Base-by-base conservation (phyloP, 2,888 invertebrate genomes). In the Zaprionus lineosus region DNA sequence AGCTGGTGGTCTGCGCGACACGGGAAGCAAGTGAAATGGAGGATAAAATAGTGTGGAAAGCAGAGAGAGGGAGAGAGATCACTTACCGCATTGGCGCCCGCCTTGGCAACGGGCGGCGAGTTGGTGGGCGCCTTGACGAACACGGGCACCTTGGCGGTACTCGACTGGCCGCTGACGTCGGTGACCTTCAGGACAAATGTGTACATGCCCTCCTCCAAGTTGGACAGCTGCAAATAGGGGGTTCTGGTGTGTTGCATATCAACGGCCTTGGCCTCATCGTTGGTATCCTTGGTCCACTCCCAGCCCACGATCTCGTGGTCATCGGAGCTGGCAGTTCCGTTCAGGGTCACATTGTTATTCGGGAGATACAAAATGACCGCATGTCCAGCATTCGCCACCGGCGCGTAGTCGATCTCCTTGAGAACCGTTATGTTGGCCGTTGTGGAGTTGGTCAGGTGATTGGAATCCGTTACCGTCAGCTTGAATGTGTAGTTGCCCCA, bases 161-260 rank as follows among this genome's bases (percentile, higher is more conserved):
- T 96, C 1, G 93, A 94, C 90, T 98, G 98, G 2, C 95, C 95
- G 0, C 96, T 95, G 46, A 95, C 95, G 86, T 98, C 98, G 0
- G 96, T 97, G 19, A 98, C 98, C 91, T 96, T 96, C 34, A 98
- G 91, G 3, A 95, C 95, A 90, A 98, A 98, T 0, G 96, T 97
- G 88, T 98, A 98, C 91, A 97, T 95, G 34, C 98, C 98, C 86
- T 96, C 96, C 84, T 97, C 96, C 37, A 98, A 91, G 90, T 98
- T 96, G 0, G 97, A 96, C 7, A 98, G 91, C 90, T 95, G 94
- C 29, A 98, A 92, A 86, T 95, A 96, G 0, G 97, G 96, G 0
- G 97, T 97, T 81, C 96, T 93, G 0, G 97, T 97, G 75, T 97
- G 96, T 92, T 98, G 97, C 97, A 98, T 98, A 87, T 98, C 98